Evolutionary conservation across 2,888 invertebrate species (phyloP), one percentile per base, ranked within the genome.

Genomic region (Lithophane socia): DNA sequence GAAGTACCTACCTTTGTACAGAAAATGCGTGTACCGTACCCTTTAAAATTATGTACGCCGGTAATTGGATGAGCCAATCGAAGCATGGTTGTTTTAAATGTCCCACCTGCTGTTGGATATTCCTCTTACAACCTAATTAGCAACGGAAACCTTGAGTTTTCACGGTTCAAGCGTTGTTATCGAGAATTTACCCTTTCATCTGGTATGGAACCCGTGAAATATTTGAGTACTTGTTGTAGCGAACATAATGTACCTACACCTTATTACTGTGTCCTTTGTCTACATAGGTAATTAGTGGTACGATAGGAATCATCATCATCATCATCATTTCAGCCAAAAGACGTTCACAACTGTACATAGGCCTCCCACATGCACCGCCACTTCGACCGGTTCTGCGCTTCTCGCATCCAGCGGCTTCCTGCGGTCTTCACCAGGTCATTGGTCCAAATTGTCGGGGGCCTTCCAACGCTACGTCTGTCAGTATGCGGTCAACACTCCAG

Each of bases 121-220:
- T 92, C 92, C 90, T 91, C 88, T 92, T 90, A 86, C 85, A 86
- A 86, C 84, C 90, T 92, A 92, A 93, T 93, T 93, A 92, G 85
- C 77, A 87, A 80, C 69, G 86, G 79, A 75, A 88, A 79, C 88
- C 85, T 90, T 88, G 87, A 88, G 90, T 90, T 90, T 90, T 89
- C 90, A 87, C 87, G 89, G 82, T 87, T 87, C 78, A 77, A 73
- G 68, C 24, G 37, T 37, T 78, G 61, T 79, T 82, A 44, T 47
- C 42, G 66, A 70, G 58, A 67, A 68, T 69, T 52, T 37, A 74
- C 54, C 77, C 75, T 87, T 80, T 81, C 79, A 81, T 84, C 73
- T 83, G 64, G 12, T 73, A 58, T 56, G 67, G 49, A 70, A 66
- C 73, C 76, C 83, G 75, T 86, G 66, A 87, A 77, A 77, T 79